Percentiles rank a stretch among this genome's conserved stretches.
Conservation (phyloP, 1,140 invertebrate species). For the Hyphantria cunea region DNA sequence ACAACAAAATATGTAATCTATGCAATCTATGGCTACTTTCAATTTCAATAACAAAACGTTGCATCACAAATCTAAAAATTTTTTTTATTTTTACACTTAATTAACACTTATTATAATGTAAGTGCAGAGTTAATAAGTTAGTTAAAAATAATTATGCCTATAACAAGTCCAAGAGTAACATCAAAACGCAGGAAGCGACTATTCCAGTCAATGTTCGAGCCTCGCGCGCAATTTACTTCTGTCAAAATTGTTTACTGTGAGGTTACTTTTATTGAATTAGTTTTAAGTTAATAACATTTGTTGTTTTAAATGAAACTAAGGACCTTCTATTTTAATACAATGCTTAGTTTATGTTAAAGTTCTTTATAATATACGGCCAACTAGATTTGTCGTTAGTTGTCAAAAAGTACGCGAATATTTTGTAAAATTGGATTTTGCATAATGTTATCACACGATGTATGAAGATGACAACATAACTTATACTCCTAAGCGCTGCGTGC, state of each 20-base stretch:
- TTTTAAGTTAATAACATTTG: constrained; percentile 20
- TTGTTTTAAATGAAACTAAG: constrained; percentile 15
- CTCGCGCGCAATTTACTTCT: constrained; percentile 69
- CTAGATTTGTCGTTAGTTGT: constrained; percentile 59
- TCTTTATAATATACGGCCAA: constrained; percentile 43
- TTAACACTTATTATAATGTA: too few relatives aligned
- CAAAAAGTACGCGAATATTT: constrained; percentile 77
- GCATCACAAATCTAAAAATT: too few relatives aligned
- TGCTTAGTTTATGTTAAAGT: constrained; percentile 23
- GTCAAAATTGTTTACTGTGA: constrained; percentile 75
- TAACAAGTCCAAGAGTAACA: too few relatives aligned
- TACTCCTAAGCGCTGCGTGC: constrained; percentile 81
- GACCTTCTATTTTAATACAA: constrained; percentile 11
- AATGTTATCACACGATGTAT: constrained; percentile 78
- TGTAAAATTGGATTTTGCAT: constrained; percentile 61
- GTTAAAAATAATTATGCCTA: too few relatives aligned
- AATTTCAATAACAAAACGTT: too few relatives aligned
- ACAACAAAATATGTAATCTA: too few relatives aligned
- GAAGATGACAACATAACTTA: constrained; percentile 76
- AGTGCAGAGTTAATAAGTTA: too few relatives aligned
- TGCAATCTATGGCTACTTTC: too few relatives aligned
- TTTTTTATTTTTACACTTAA: too few relatives aligned
- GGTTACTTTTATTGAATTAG: constrained; percentile 43
- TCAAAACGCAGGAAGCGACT: too few relatives aligned
- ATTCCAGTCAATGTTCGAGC: constrained; percentile 27